Evolutionary conservation across 1,140 invertebrate species (phyloP).

Genomic region (Dufourea novaeangliae): DNA sequence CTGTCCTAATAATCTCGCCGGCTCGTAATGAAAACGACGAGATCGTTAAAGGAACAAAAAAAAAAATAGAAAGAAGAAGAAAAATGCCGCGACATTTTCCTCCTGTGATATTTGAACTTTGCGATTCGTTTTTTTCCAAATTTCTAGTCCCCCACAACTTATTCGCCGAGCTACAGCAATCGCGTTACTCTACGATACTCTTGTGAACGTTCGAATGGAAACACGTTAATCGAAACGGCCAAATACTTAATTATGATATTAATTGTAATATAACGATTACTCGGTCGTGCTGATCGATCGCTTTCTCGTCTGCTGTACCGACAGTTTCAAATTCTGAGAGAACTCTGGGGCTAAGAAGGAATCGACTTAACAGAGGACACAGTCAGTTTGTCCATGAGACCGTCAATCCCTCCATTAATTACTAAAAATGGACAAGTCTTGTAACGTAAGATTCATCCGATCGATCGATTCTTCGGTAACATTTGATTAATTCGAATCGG

Average conservation of each 20-base stretch:
- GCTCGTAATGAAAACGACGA: constrained; percentile 13
- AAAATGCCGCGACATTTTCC: constrained; percentile 51
- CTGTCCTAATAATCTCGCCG: constrained; percentile 29
- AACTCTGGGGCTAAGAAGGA: too few relatives aligned
- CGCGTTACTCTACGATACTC: constrained; percentile 43
- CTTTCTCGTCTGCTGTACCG: constrained; percentile 30
- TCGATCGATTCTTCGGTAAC: too few relatives aligned
- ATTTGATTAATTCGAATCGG: too few relatives aligned
- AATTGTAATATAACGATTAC: constrained; percentile 56
- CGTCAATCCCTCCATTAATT: too few relatives aligned
- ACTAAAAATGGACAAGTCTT: too few relatives aligned
- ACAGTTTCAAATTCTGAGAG: background rate
- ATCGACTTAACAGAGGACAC: too few relatives aligned
- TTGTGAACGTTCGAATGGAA: constrained; percentile 58
- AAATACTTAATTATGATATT: constrained; percentile 74
- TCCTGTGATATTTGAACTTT: constrained; percentile 51
- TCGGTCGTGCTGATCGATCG: constrained; percentile 54
- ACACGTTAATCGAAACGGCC: constrained; percentile 73
- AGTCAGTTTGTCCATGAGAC: too few relatives aligned
- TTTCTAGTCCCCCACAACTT: constrained; percentile 73
- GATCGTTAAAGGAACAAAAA: background rate
- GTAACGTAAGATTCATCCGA: too few relatives aligned
- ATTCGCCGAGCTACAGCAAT: constrained; percentile 53
- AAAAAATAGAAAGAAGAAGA: constrained; percentile 4
- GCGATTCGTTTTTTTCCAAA: constrained; percentile 66